These are phyloP conservation scores for Rhagonycha lutea DNA, from an alignment of 2,888 invertebrate genomes.

Conservation along the genomic window DNA sequence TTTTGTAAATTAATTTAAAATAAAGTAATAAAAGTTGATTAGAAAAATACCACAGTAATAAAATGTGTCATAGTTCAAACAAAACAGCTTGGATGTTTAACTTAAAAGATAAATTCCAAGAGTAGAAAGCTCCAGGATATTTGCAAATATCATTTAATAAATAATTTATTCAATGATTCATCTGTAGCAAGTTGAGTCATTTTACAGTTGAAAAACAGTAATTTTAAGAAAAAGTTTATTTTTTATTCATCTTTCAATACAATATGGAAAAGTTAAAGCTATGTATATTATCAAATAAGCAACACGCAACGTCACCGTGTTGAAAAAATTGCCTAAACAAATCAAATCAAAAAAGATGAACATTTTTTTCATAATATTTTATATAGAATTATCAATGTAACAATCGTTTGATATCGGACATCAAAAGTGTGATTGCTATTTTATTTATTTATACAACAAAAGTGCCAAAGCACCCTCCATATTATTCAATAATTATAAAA, in stretches of 20 bases:
- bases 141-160: background rate
- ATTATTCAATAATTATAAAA: conserved; percentile 22
- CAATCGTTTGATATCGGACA: conserved; percentile 11
- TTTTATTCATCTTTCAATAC: conserved; percentile 41
- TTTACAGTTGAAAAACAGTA: background rate
- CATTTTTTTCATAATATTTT: conserved; percentile 11
- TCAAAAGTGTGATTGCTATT: conserved; percentile 14
- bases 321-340: conserved; percentile 31
- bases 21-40: background rate
- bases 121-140: background rate
- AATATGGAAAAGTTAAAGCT: conserved; percentile 45
- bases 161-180: background rate
- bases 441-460: conserved; percentile 20
- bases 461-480: conserved; percentile 14
- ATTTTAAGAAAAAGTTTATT: conserved; percentile 35
- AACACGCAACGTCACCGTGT: conserved; percentile 25
- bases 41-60: background rate
- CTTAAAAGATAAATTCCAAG: background rate
- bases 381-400: conserved; percentile 20
- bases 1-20: background rate
- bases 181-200: background rate
- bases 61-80: background rate
- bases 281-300: conserved; percentile 35
- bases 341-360: conserved; percentile 22
- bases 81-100: background rate